Percentiles rank a stretch among this genome's conserved stretches.
Conservation (phyloP, 1,140 invertebrate genomes). For the Drosophila murphyi region DNA sequence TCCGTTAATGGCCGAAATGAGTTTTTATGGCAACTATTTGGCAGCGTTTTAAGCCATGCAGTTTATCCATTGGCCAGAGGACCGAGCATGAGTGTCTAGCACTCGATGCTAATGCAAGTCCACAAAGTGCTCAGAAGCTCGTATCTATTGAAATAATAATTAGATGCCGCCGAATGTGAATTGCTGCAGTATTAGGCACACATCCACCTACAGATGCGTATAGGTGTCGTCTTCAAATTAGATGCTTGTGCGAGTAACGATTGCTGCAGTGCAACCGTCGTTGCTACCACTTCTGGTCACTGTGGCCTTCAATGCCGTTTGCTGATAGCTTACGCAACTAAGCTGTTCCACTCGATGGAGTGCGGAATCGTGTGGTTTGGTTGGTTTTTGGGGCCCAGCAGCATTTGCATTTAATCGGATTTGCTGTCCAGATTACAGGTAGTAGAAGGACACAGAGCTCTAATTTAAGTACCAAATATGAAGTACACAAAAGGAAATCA, state of each 20-base stretch:
- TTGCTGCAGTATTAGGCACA: slow-evolving; percentile 55
- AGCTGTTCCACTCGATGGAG: slow-evolving; percentile 54
- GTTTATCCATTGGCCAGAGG: slow-evolving; percentile 39
- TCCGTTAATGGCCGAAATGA: slow-evolving; percentile 63
- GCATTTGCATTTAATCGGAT: slow-evolving; percentile 82
- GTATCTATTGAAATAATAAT: slow-evolving; percentile 76
- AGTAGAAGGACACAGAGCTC: slow-evolving; percentile 21
- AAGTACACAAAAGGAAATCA: slow-evolving; percentile 53
- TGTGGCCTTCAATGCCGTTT: slow-evolving; percentile 19
- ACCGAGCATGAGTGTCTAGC: slow-evolving; percentile 14
- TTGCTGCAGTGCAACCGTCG: slow-evolving; percentile 67
- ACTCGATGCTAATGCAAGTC: slow-evolving; percentile 24
- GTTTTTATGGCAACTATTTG: slow-evolving; percentile 66
- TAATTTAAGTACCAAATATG: slow-evolving; percentile 31
- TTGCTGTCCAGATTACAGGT: slow-evolving; percentile 76
- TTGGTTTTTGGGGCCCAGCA: slow-evolving; percentile 12
- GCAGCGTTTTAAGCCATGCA: slow-evolving; percentile 39
- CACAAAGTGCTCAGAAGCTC: slow-evolving; percentile 22
- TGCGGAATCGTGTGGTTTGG: background rate
- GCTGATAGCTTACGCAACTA: slow-evolving; percentile 80
- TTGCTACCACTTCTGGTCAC: slow-evolving; percentile 25
- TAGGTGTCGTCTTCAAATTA: slow-evolving; percentile 40
- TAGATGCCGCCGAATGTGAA: slow-evolving; percentile 60
- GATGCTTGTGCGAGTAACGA: slow-evolving; percentile 62
- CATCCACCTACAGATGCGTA: background rate